A percentile compares a stretch with the other conserved stretches of the same genome.
These are phyloP conservation scores for Catostomus latipinnis DNA, from an alignment of 2,797 vertebrate species.

Conservation along the genomic window DNA sequence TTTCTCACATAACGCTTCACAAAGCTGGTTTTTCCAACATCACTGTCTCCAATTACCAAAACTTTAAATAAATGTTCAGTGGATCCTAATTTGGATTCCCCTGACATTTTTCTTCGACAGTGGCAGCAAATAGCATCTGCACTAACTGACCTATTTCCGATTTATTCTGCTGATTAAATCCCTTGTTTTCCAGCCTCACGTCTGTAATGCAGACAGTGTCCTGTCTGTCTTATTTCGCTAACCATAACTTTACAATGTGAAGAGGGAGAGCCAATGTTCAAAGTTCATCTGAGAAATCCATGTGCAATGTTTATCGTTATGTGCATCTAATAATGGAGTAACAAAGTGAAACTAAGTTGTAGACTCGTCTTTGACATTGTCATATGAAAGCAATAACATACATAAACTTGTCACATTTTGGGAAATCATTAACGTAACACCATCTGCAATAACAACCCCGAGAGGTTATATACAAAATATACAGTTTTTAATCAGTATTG, in stretches of 20 bases:
- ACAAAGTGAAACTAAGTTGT: slow-evolving; percentile 23
- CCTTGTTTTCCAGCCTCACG: neutral
- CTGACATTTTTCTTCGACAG: slow-evolving; percentile 28
- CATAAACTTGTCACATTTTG: slow-evolving; percentile 29
- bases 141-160: neutral
- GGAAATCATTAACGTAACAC: slow-evolving; percentile 21
- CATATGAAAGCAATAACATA: slow-evolving; percentile 21
- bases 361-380: slow-evolving; percentile 22
- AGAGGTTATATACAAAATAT: slow-evolving; percentile 52
- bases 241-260: neutral
- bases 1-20: slow-evolving; percentile 83
- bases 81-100: neutral
- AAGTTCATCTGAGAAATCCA: neutral
- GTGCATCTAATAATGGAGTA: neutral
- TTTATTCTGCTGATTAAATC: neutral
- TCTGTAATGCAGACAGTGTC: slow-evolving; percentile 4
- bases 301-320: neutral
- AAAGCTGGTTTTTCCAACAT: slow-evolving; percentile 85
- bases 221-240: no score
- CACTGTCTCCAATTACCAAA: slow-evolving; percentile 83
- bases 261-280: neutral
- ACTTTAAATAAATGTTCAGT: slow-evolving; percentile 82
- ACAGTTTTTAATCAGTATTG: slow-evolving; percentile 43
- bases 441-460: slow-evolving; percentile 32
- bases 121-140: neutral